Base-by-base conservation (phyloP, 2,888 invertebrate genomes). In the Tenthredo notha region DNA sequence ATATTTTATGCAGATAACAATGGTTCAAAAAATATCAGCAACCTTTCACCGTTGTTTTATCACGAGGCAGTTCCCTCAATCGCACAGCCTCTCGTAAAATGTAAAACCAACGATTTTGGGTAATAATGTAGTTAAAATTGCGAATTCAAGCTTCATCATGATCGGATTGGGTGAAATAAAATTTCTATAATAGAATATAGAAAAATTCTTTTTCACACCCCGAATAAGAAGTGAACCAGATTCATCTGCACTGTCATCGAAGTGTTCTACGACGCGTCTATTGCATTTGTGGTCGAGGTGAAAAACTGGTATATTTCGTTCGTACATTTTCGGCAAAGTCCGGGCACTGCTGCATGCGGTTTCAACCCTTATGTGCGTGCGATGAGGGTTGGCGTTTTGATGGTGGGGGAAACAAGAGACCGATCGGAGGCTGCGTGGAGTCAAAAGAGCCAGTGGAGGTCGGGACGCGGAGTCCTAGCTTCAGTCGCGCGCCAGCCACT, bases 401-500 rank as follows among this genome's bases (percentile, higher is more conserved):
- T 86, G 87, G 89, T 88, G 90, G 91, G 89, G 89, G 89, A 87
- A 90, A 89, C 80, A 89, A 91, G 90, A 91, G 92, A 92, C 91
- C 89, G 91, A 91, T 61, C 88, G 92, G 90, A 90, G 90, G 90
- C 91, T 90, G 91, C 92, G 91, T 90, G 90, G 91, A 91, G 91
- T 91, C 91, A 91, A 80, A 58, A 80, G 91, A 91, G 89, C 89
- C 91, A 87, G 90, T 88, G 89, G 90, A 91, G 90, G 91, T 92
- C 92, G 80, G 61, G 61, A 80, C 80, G 40, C 80, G 61, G 80
- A 80, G 80, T 80, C 88, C 87, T 90, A 89, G 89, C 92, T 90
- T 91, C 92, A 92, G 92, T 92, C 89, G 92, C 90, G 90, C 92
- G 91, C 90, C 91, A 90, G 91, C 90, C 91, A 90, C 90, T 90